phyloP scores from a whole-genome alignment of 2,797 vertebrate genomes.

The Channallabes apus region DNA sequence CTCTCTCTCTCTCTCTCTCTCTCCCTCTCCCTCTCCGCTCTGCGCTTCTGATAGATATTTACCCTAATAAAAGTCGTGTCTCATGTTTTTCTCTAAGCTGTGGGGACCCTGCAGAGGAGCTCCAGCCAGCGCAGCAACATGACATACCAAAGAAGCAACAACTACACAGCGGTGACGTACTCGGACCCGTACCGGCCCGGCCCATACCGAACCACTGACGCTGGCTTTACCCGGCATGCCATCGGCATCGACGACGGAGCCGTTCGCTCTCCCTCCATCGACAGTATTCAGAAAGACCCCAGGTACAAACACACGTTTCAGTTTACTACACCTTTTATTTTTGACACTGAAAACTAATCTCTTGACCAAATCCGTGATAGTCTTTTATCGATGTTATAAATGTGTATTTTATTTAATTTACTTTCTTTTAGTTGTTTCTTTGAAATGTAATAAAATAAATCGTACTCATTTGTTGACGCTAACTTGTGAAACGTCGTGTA shows the following conservation, averaged over 20 bases:
- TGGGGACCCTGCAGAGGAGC: slow-evolving; percentile 90
- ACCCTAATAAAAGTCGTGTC: not conserved
- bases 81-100: slow-evolving; percentile 70
- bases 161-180: slow-evolving; percentile 81
- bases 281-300: slow-evolving; percentile 98
- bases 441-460: too few species aligned
- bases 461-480: too few species aligned
- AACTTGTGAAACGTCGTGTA: too few species aligned
- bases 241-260: slow-evolving; percentile 81
- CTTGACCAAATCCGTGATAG: too few species aligned
- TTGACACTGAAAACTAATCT: too few species aligned
- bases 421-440: too few species aligned
- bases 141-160: slow-evolving; percentile 95
- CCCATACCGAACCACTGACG: slow-evolving; percentile 82
- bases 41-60: not conserved
- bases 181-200: slow-evolving; percentile 84
- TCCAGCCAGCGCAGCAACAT: slow-evolving; percentile 90
- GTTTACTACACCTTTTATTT: too few species aligned
- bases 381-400: too few species aligned
- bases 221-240: slow-evolving; percentile 75
- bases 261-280: slow-evolving; percentile 91
- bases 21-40: not conserved
- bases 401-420: too few species aligned
- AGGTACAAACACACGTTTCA: slow-evolving; percentile 68
- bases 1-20: slow-evolving; percentile 5